Evolutionary conservation across 2,888 invertebrate species (phyloP).

Genomic region (Bugula neritina): DNA sequence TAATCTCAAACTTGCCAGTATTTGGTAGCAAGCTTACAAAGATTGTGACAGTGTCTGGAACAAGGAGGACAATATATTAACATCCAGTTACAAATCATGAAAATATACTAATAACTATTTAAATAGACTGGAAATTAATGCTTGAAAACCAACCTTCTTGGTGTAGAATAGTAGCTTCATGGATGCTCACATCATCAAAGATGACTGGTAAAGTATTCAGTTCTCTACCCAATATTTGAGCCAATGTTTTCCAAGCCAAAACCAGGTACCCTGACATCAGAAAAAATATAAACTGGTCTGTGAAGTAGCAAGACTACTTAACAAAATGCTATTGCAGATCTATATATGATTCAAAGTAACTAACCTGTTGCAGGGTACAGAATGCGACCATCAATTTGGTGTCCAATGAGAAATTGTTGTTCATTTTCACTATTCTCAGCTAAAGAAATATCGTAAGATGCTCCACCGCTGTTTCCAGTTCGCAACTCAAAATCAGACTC

Average conservation of each 20-base stretch:
- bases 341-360: too few relatives aligned
- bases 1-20: conserved; percentile 69
- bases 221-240: conserved; percentile 44
- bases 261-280: conserved; percentile 62
- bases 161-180: conserved; percentile 85
- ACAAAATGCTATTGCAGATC: too few relatives aligned
- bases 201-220: conserved; percentile 73
- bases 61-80: too few relatives aligned
- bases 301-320: too few relatives aligned
- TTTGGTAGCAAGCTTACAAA: conserved; percentile 46
- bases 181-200: conserved; percentile 83
- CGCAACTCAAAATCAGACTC: conserved; percentile 25
- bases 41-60: conserved; percentile 35
- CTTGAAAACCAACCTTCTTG: too few relatives aligned
- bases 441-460: conserved; percentile 34
- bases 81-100: too few relatives aligned
- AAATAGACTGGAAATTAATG: too few relatives aligned
- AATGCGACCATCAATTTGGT: conserved; percentile 79
- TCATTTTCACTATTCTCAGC: conserved; percentile 47
- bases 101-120: too few relatives aligned
- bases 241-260: conserved; percentile 56
- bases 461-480: conserved; percentile 26
- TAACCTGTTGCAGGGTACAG: conserved; percentile 85
- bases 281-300: too few relatives aligned
- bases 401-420: conserved; percentile 66